These are phyloP conservation scores for Edolisoma coerulescens DNA, from an alignment of 2,113 vertebrate genomes.

Conservation along the genomic window DNA sequence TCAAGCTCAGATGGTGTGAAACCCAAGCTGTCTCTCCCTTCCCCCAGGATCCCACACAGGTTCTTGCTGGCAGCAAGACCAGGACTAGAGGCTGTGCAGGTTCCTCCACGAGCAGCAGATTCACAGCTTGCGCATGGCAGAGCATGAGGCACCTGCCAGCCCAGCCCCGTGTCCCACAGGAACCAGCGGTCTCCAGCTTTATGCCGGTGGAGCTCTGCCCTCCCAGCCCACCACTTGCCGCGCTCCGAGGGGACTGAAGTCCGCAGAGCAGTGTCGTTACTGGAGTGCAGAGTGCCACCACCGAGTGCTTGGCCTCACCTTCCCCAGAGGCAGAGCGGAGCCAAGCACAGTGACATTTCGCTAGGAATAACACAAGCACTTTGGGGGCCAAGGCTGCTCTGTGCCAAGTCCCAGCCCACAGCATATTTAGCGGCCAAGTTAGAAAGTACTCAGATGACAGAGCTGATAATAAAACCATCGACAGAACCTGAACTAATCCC, in stretches of 20 bases:
- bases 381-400: background rate
- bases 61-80: background rate
- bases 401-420: conserved; percentile 34
- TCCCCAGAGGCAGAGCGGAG: background rate
- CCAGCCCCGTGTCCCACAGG: accelerated
- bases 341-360: background rate
- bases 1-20: background rate
- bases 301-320: background rate
- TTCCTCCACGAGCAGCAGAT: background rate
- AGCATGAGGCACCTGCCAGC: background rate
- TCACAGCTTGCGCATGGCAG: accelerated
- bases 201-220: background rate
- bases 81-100: background rate
- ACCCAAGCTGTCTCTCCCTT: background rate
- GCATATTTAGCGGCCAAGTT: conserved; percentile 54
- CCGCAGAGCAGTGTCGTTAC: accelerated
- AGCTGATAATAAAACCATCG: conserved; percentile 45
- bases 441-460: conserved; percentile 57
- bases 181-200: background rate
- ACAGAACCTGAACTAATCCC: conserved; percentile 46
- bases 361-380: background rate
- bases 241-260: accelerated
- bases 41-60: background rate
- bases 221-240: background rate
- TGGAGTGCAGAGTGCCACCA: background rate